phyloP scores from a whole-genome alignment of 2,888 invertebrate genomes.

The Cremastinae sp. region DNA sequence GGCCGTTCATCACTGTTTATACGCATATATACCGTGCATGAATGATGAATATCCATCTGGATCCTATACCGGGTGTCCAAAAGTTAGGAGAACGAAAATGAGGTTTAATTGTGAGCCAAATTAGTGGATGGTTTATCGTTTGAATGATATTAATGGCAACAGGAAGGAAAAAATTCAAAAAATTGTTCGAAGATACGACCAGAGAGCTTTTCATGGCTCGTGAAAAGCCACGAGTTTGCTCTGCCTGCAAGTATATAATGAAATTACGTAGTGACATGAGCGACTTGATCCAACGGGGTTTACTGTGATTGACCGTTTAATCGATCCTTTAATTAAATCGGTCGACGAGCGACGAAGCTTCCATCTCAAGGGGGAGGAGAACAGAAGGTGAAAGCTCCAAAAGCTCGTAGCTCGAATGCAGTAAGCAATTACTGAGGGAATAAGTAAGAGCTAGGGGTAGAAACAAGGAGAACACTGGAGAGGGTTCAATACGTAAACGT shows the following conservation, averaged over 20 bases:
- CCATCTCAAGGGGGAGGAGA: slow-evolving; percentile 65
- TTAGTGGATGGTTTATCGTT: not conserved
- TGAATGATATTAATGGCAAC: not conserved
- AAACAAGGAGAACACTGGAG: slow-evolving; percentile 16
- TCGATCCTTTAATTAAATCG: slow-evolving; percentile 76
- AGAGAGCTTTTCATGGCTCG: slow-evolving; percentile 13
- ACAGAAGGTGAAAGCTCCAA: slow-evolving; percentile 11
- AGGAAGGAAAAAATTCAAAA: not conserved
- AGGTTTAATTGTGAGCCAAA: not conserved
- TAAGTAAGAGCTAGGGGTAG: slow-evolving; percentile 9
- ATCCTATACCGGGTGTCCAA: not conserved
- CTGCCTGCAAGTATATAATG: slow-evolving; percentile 60
- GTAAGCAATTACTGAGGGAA: slow-evolving; percentile 20
- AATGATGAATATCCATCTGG: not conserved
- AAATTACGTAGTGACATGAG: slow-evolving; percentile 66
- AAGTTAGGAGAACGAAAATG: too few species aligned
- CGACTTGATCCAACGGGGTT: slow-evolving; percentile 64
- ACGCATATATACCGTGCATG: not conserved
- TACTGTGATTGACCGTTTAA: slow-evolving; percentile 76
- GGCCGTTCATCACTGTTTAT: slow-evolving; percentile 52
- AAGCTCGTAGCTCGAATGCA: slow-evolving; percentile 10
- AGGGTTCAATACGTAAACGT: slow-evolving; percentile 53
- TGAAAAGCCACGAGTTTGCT: slow-evolving; percentile 14
- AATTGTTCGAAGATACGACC: not conserved
- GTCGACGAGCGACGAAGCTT: slow-evolving; percentile 61